Percentiles rank a stretch among this genome's conserved stretches.
Conservation (phyloP, 2,113 vertebrate genomes). For the Phyllostomus discolor region DNA sequence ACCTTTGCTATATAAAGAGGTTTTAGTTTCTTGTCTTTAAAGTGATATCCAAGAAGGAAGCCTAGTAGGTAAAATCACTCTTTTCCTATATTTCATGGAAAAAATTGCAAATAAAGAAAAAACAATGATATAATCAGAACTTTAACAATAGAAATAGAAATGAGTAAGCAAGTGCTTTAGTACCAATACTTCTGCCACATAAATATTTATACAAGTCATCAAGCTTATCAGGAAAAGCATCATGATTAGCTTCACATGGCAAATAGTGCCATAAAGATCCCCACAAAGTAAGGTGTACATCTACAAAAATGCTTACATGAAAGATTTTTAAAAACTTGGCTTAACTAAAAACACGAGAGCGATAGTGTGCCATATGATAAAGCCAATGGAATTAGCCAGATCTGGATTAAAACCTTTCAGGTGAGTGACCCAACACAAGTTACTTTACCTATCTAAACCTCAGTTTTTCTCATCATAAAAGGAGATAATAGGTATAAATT, state of each 20-base stretch:
- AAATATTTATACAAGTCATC: neutral
- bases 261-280: neutral
- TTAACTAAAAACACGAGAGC: neutral
- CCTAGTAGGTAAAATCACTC: neutral
- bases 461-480: constrained; percentile 6
- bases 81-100: neutral
- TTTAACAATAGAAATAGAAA: neutral
- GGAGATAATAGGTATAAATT: neutral
- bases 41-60: neutral
- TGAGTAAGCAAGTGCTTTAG: neutral
- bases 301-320: neutral
- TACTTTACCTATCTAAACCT: neutral
- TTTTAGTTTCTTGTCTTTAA: constrained; percentile 43
- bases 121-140: neutral
- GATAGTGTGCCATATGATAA: neutral
- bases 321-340: neutral
- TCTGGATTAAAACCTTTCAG: neutral
- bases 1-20: neutral
- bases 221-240: neutral
- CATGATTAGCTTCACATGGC: neutral
- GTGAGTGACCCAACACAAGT: neutral
- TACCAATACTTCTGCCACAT: neutral
- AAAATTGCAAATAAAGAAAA: constrained; percentile 29
- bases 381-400: neutral
- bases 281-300: neutral